Conservation (phyloP, 2,888 invertebrate species). For the Lasioglossum calceatum region DNA sequence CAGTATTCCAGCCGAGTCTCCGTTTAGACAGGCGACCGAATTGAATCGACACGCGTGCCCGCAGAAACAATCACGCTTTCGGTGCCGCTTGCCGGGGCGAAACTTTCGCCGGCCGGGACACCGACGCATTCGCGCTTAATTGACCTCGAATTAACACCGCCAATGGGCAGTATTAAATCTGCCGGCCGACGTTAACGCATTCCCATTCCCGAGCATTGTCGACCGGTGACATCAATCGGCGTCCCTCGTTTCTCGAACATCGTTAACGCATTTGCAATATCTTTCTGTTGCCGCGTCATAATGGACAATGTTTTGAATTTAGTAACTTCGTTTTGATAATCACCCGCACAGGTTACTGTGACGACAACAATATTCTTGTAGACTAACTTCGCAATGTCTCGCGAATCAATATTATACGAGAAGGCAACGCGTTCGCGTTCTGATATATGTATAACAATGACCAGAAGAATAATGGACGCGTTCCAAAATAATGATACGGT, state of each 20-base stretch:
- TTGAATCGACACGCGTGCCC: conserved; percentile 21
- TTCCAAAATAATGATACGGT: neutral
- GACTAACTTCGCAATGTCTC: neutral
- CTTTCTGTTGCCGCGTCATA: neutral
- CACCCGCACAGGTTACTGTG: neutral
- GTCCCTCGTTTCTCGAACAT: neutral
- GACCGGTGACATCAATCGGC: neutral
- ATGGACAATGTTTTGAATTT: neutral
- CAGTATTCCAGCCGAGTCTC: conserved; percentile 1
- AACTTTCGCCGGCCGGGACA: conserved; percentile 24
- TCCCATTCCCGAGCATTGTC: neutral
- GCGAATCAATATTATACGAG: neutral
- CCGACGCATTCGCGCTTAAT: conserved; percentile 38
- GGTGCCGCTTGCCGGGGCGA: neutral
- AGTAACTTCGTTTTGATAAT: no score
- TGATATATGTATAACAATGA: neutral
- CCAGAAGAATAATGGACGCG: neutral
- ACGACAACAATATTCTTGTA: neutral
- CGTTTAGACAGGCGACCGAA: neutral
- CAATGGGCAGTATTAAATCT: conserved; percentile 47
- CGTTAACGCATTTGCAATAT: neutral
- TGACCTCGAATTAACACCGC: conserved; percentile 54
- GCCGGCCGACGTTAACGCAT: neutral
- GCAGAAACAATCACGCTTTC: conserved; percentile 26
- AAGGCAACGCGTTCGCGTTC: neutral